Evolutionary conservation across 2,113 vertebrate species (phyloP).

Genomic region (Zapornia atra): DNA sequence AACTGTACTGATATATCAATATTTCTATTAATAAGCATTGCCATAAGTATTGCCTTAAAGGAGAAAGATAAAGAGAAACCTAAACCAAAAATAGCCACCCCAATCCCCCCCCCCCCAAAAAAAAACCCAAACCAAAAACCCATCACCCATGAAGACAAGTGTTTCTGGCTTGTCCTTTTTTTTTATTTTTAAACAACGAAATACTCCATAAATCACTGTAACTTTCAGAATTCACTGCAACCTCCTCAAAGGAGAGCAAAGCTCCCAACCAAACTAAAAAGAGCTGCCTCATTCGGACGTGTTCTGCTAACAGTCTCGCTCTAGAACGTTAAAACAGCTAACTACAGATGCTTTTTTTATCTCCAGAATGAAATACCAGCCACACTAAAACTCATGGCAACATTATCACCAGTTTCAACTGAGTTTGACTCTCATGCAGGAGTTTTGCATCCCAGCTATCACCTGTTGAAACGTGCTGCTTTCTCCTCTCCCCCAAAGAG

Average conservation of each 20-base stretch:
- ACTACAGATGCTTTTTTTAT: accelerated
- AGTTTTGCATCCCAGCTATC: neutral
- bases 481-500: neutral
- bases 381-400: neutral
- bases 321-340: neutral
- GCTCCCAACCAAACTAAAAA: neutral
- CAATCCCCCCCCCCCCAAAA: too few species aligned
- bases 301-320: too few species aligned
- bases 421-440: neutral
- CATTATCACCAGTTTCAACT: neutral
- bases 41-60: neutral
- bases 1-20: neutral
- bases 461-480: neutral
- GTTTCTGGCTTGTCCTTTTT: neutral
- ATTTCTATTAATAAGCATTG: neutral
- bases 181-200: neutral
- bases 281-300: neutral
- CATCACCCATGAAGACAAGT: neutral
- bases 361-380: neutral
- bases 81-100: neutral
- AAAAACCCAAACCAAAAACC: too few species aligned
- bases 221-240: neutral
- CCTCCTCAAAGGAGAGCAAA: neutral
- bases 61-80: neutral
- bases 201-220: neutral